Base-by-base conservation (phyloP, 2,113 vertebrate genomes). In the Rhabdomys dilectus region DNA sequence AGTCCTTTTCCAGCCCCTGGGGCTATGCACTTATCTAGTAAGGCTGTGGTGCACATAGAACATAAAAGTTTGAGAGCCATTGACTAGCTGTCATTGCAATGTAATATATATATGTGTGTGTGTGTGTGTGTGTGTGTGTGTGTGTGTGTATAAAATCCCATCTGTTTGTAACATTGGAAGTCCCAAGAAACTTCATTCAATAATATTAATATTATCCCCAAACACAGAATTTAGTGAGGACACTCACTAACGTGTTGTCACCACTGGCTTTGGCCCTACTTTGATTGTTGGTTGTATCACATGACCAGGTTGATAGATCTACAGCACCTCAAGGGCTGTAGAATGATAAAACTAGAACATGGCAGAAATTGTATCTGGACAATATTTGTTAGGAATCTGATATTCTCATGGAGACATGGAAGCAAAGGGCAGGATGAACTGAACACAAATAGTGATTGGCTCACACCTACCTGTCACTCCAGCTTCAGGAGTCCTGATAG, bases 271-370 rank as follows among this genome's bases (percentile, higher is more conserved):
- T 82, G 76, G 62, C 26, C 26, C n/a, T 68, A 31, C 72, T 90
- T 78, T 92, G 42, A 68, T 64, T 94, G 31, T 92, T 90, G 56
- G 80, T 84, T 97, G 89, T 70, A 51, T 86, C 91, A 45, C 6
- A 91, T 62, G n/a, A 92, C 78, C 62, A 87, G 53, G 26, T 11
- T 11, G 36, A 87, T 4, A 91, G 17, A 77, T 68, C 36, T 91
- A 94, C 56, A 34, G n/a, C 88, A 88, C 86, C 64, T 75, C 56
- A 77, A 94, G 82, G 11, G 58, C 77, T 78, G 77, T 84, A 73
- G n/a, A n/a, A 77, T 91, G 78, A 36, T 45, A 70, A 84, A 21
- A 92, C 15, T 85, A 81, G 91, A 96, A 86, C 36, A 31, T 66
- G 78, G 42, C 29, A 91, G 56, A 66, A 45, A 66, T 89, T 78